Evolutionary conservation across 1,140 invertebrate species (phyloP).

Genomic region (Papilio helenus): DNA sequence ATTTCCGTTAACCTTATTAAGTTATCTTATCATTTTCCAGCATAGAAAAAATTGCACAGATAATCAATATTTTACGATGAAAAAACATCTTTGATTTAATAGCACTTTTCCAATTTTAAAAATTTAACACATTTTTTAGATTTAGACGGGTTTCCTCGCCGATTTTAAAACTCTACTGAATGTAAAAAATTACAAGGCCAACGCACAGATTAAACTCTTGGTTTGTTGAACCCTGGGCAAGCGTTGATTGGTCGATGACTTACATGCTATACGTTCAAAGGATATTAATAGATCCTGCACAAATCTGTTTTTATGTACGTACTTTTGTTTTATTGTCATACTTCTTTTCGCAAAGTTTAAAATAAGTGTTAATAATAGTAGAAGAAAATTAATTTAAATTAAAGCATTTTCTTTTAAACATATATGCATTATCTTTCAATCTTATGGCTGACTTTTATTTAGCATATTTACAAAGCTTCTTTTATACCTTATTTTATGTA

Average conservation of each 20-base stretch:
- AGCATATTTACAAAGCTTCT: no score
- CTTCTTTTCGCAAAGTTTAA: no score
- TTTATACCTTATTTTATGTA: no score
- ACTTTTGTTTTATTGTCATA: neutral
- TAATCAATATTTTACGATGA: neutral
- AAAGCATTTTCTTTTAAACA: no score
- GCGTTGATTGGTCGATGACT: conserved; percentile 2
- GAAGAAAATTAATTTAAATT: no score
- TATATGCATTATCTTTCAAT: no score
- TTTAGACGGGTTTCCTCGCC: neutral
- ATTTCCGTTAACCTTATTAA: neutral
- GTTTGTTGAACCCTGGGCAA: neutral
- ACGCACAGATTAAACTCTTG: neutral
- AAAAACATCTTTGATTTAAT: neutral
- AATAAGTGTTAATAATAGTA: neutral
- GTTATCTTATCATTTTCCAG: neutral
- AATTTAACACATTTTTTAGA: neutral
- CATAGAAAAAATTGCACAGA: neutral
- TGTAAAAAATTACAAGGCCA: neutral
- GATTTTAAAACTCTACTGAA: neutral
- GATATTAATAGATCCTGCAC: conserved; percentile 5
- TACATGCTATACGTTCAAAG: neutral
- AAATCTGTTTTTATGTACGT: neutral
- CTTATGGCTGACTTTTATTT: no score
- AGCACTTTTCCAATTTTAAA: neutral